A percentile compares a stretch with the other conserved stretches of the same genome.
These are phyloP conservation scores for Matsumyia berberina DNA, from an alignment of 2,888 invertebrate genomes.

Conservation along the genomic window DNA sequence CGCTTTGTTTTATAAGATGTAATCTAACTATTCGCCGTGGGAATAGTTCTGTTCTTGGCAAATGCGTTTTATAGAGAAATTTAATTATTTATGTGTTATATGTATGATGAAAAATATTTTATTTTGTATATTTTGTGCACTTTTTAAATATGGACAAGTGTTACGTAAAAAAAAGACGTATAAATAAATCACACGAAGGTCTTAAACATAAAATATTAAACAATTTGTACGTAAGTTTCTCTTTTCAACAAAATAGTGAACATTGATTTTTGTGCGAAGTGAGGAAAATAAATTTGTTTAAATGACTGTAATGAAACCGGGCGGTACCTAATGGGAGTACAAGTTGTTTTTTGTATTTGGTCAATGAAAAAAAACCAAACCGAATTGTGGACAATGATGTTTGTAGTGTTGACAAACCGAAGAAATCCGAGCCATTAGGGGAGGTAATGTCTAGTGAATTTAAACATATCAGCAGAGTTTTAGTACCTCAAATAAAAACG, in stretches of 20 bases:
- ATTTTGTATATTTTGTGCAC: neutral
- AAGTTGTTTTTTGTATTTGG: too few relatives aligned
- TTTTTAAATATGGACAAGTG: neutral
- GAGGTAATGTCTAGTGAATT: too few relatives aligned
- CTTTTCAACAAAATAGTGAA: neutral
- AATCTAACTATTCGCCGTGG: conserved; percentile 25
- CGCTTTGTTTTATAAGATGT: conserved; percentile 12
- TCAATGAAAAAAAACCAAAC: too few relatives aligned
- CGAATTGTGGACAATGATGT: too few relatives aligned
- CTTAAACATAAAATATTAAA: conserved; percentile 5
- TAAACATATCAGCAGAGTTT: too few relatives aligned
- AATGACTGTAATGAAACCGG: too few relatives aligned
- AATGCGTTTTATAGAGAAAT: conserved; percentile 1
- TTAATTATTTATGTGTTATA: neutral
- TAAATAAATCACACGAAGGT: neutral
- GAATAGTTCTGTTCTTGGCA: conserved; percentile 1
- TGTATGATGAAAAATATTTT: neutral
- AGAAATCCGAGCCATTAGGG: too few relatives aligned
- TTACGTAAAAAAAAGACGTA: neutral
- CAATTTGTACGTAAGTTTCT: conserved; percentile 13
- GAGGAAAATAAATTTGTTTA: too few relatives aligned
- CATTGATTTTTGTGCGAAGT: too few relatives aligned
- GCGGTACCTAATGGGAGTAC: too few relatives aligned
- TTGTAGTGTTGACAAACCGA: too few relatives aligned
- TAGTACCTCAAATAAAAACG: too few relatives aligned